These are phyloP conservation scores for Perognathus longimembris DNA, from an alignment of 2,113 vertebrate species.

Conservation along the genomic window DNA sequence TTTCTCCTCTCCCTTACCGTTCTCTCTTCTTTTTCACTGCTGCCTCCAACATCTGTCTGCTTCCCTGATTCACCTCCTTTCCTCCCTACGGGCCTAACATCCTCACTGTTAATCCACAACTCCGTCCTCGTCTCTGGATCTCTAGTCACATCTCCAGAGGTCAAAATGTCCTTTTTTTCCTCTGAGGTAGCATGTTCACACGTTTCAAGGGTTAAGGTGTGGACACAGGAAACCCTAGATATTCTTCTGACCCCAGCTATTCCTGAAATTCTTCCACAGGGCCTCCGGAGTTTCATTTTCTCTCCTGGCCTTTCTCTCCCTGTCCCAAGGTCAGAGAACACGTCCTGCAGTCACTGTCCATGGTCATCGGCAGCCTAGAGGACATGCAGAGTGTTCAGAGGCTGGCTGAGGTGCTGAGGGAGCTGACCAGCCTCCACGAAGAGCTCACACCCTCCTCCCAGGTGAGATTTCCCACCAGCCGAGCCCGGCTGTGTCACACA, in stretches of 20 bases:
- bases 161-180: neutral
- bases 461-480: conserved; percentile 82
- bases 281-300: neutral
- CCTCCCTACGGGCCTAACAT: neutral
- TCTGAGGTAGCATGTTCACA: too few relatives aligned
- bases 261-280: neutral
- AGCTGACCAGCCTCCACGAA: conserved; percentile 88
- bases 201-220: neutral
- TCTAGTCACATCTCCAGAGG: neutral
- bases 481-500: neutral
- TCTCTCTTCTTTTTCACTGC: too few relatives aligned
- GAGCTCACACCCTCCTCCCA: conserved; percentile 91
- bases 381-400: conserved; percentile 88
- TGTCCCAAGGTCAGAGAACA: conserved; percentile 90
- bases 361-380: conserved; percentile 80
- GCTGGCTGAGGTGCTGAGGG: conserved; percentile 91
- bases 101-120: neutral
- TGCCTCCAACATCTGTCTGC: too few relatives aligned
- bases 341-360: conserved; percentile 90
- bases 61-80: neutral
- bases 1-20: too few relatives aligned
- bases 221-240: neutral
- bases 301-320: conserved; percentile 28
- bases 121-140: neutral
- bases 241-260: neutral